These are phyloP conservation scores for Synergus japonicus DNA, from an alignment of 2,888 invertebrate species.

Conservation along the genomic window DNA sequence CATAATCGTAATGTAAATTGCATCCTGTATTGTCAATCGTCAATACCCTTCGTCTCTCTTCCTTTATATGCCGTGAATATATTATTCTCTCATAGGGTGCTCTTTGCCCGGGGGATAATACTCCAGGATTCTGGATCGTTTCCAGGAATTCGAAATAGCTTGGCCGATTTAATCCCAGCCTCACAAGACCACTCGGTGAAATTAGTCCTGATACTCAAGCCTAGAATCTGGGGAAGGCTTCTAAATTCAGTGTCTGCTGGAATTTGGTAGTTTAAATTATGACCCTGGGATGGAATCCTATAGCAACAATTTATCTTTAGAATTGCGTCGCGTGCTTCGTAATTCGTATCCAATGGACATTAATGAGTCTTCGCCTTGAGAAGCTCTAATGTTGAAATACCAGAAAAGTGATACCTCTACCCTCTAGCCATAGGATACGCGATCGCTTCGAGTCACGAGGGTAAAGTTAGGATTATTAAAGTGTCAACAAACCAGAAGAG, in stretches of 20 bases:
- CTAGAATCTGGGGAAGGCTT: constrained; percentile 5
- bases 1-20: constrained; percentile 55
- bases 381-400: neutral
- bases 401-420: neutral
- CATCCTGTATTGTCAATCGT: constrained; percentile 49
- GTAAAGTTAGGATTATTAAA: neutral
- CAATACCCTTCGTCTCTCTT: constrained; percentile 10
- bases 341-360: neutral
- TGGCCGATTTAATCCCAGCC: constrained; percentile 33
- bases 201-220: constrained; percentile 35
- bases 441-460: neutral
- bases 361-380: neutral
- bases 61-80: constrained; percentile 25
- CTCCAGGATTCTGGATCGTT: constrained; percentile 34
- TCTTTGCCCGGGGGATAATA: constrained; percentile 28
- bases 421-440: neutral
- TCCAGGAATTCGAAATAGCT: constrained; percentile 37
- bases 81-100: constrained; percentile 34
- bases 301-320: neutral
- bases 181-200: constrained; percentile 33
- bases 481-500: neutral
- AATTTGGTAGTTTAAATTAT: constrained; percentile 32
- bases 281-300: neutral
- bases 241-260: constrained; percentile 13
- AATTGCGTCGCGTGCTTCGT: neutral